These are phyloP conservation scores for Phyllotreta striolata DNA, from an alignment of 2,888 invertebrate genomes.

Conservation along the genomic window DNA sequence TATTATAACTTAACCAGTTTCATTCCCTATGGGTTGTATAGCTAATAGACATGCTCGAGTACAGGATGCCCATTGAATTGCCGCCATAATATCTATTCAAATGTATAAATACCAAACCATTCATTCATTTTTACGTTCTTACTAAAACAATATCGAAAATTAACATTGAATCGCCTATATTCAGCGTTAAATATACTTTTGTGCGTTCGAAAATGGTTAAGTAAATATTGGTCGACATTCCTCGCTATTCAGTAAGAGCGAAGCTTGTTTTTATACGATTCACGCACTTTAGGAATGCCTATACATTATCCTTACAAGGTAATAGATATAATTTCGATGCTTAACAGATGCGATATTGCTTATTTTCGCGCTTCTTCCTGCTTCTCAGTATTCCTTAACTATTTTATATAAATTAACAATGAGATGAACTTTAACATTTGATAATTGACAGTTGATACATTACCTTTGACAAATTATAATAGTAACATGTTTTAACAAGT, in stretches of 20 bases:
- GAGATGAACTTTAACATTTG: no score
- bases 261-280: constrained; percentile 28
- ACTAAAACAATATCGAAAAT: constrained; percentile 37
- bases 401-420: no score
- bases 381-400: no score
- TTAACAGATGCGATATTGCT: no score
- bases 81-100: constrained; percentile 22
- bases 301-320: no score
- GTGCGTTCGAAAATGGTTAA: constrained; percentile 23
- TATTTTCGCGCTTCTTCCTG: no score
- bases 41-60: constrained; percentile 12
- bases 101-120: constrained; percentile 25
- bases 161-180: constrained; percentile 39
- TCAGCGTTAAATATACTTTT: constrained; percentile 34
- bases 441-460: no score
- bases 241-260: constrained; percentile 30
- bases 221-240: constrained; percentile 26
- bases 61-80: constrained; percentile 15
- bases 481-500: no score
- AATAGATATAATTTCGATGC: no score
- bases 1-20: no score
- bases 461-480: no score
- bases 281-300: constrained; percentile 22
- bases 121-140: constrained; percentile 31
- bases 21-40: neutral